Base-by-base conservation (phyloP, 2,113 vertebrate species). In the Notarius quadriscutis region DNA sequence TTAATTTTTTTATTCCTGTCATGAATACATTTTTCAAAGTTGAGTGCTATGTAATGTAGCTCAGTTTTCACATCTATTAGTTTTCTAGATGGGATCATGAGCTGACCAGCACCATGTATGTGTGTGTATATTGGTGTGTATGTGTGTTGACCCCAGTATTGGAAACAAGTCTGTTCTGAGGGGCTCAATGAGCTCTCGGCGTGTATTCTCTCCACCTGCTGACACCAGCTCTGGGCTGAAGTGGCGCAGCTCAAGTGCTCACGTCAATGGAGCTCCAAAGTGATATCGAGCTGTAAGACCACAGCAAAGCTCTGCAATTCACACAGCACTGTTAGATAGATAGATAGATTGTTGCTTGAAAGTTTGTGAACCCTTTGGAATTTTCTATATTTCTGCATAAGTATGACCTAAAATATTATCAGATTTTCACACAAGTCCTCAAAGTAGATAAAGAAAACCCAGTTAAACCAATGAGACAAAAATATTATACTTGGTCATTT, bases 191-290 rank as follows among this genome's bases (percentile, higher is more conserved):
- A 90, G 75, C 48, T 80, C 80, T 87, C 51, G n/a, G 84, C 72
- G 90, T 74, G 90, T 86, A 87, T 86, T 87, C 88, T 81, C 81
- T 77, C 60, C 84, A 89, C 86, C 86, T 87, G 74, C 87, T 89
- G 86, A 90, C 84, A 87, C 53, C 62, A 74, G 69, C 81, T 50
- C 84, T 67, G 84, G 58, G 34, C 77, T 86, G 88, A 80, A 85
- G 77, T 84, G 84, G 74, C 60, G 74, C 72, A 41, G 60, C 84
- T 84, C 81, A 58, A 88, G 84, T 63, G 80, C 14, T 71, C 48
- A 85, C 65, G 71, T 90, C 89, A 83, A 86, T 88, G 84, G 63
- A 86, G 75, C 75, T 86, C 74, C 65, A 75, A 57, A 88, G 89
- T 53, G 75, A 90, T 86, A 86, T 86, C 72, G 89, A 90, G 78